These are phyloP conservation scores for Campaea margaritaria DNA, from an alignment of 2,888 invertebrate species.

Conservation along the genomic window DNA sequence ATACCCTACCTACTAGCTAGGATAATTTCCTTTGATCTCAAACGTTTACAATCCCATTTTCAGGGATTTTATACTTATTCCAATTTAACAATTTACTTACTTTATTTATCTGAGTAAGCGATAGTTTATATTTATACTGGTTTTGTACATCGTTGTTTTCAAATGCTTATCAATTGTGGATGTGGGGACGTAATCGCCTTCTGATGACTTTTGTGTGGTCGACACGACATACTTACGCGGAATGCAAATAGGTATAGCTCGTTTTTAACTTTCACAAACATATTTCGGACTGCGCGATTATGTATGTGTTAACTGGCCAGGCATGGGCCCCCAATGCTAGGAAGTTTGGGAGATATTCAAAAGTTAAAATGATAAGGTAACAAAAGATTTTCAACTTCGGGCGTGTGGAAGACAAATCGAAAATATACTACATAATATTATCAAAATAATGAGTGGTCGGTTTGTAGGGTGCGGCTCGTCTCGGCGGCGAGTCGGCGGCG, in stretches of 20 bases:
- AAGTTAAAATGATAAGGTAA: too few species aligned
- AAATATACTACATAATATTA: constrained; percentile 21
- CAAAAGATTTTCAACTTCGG: neutral
- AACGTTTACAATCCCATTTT: too few species aligned
- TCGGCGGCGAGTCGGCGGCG: constrained; percentile 50
- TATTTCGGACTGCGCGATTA: neutral
- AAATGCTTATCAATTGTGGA: constrained; percentile 9
- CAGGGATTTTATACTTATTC: neutral
- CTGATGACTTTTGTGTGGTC: constrained; percentile 7
- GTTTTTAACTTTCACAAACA: constrained; percentile 14
- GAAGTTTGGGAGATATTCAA: too few species aligned
- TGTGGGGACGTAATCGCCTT: constrained; percentile 9
- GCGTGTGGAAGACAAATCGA: constrained; percentile 16
- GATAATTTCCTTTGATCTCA: too few species aligned
- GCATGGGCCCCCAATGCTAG: too few species aligned
- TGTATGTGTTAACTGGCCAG: neutral
- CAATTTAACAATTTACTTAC: neutral
- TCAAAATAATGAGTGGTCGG: constrained; percentile 46
- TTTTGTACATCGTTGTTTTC: neutral
- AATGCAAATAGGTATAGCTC: constrained; percentile 5
- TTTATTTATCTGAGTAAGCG: neutral
- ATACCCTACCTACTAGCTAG: too few species aligned
- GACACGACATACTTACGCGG: constrained; percentile 4
- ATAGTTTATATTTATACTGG: neutral
- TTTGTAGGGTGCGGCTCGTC: constrained; percentile 60